Evolutionary conservation across 2,888 invertebrate genomes (phyloP), one percentile per base, ranked within the genome.

Genomic region (Erebia epiphron): DNA sequence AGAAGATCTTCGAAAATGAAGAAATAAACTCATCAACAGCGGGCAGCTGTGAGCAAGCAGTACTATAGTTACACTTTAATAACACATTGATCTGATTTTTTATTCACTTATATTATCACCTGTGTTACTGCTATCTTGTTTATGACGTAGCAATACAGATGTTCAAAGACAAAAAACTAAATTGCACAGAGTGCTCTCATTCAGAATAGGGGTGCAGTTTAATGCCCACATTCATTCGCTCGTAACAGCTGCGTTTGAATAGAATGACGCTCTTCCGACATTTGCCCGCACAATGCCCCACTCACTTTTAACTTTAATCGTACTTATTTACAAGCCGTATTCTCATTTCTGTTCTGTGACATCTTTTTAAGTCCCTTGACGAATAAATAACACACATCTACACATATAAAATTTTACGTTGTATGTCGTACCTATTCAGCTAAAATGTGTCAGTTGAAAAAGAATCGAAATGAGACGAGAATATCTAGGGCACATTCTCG

Each of bases 231-330:
- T 62, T 62, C 62, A 62, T 62, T 49, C 49, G 49, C 49, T 14
- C 43, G 21, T 62, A 49, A 62, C 62, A 62, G 62, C 62, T 61
- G 61, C 61, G 18, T 43, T 43, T 61, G 43, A 61, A 71, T 68
- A 67, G 60, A 66, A 71, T 63, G 62, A 69, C 41, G 68, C 65
- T 71, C 68, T 69, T 71, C 71, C 71, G 71, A 54, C 57, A 68
- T 71, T 57, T 61, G 35, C 50, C 54, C 57, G 41, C 54, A 73
- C 68, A 68, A 63, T 43, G n/a, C 49, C 35, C 46, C 46, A 65
- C 46, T 62, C 56, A 69, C 35, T 61, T 71, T 54, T 67, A 68
- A 7, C 49, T 43, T 41, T 26, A 61, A 68, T 49, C 58, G 14
- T 35, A 21, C 64, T 56, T 63, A 56, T 43, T 46, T 11, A 62